Conservation (phyloP, 2,113 vertebrate genomes). For the Microcebus tavaratra region DNA sequence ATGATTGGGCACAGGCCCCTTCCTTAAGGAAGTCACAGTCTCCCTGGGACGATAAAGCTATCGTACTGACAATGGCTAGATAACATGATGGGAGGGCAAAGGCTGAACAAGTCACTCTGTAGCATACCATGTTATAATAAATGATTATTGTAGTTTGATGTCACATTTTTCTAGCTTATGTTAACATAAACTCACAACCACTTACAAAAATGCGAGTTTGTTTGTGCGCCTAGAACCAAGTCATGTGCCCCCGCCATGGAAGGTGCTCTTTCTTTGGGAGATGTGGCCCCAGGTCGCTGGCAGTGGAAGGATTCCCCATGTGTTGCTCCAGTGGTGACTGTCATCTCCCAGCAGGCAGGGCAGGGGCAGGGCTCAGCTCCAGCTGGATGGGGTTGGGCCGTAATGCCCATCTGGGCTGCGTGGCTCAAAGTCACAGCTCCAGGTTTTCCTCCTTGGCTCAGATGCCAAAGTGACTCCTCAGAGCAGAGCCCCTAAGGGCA, state of each 20-base stretch:
- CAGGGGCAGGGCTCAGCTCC: not conserved
- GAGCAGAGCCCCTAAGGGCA: not conserved
- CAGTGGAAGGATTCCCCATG: not conserved
- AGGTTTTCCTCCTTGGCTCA: not conserved
- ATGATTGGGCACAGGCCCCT: not conserved
- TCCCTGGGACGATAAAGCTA: not conserved
- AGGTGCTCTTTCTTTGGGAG: not conserved
- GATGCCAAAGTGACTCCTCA: not conserved
- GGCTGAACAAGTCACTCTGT: not conserved
- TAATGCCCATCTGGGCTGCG: no score
- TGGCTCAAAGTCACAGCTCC: not conserved
- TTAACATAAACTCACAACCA: not conserved
- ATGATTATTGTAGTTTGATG: not conserved
- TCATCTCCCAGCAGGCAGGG: not conserved
- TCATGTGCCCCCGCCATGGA: not conserved
- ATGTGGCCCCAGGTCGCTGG: not conserved
- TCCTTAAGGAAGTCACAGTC: not conserved
- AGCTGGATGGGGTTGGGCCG: not conserved
- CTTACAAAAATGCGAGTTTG: not conserved
- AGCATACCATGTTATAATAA: rapidly evolving
- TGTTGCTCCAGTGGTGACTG: not conserved
- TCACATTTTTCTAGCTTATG: not conserved
- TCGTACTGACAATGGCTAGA: not conserved
- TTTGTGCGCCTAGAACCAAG: not conserved
- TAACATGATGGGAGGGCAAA: not conserved